phyloP scores from a whole-genome alignment of 2,888 invertebrate genomes.

The Caenorhabditis sulstoni region DNA sequence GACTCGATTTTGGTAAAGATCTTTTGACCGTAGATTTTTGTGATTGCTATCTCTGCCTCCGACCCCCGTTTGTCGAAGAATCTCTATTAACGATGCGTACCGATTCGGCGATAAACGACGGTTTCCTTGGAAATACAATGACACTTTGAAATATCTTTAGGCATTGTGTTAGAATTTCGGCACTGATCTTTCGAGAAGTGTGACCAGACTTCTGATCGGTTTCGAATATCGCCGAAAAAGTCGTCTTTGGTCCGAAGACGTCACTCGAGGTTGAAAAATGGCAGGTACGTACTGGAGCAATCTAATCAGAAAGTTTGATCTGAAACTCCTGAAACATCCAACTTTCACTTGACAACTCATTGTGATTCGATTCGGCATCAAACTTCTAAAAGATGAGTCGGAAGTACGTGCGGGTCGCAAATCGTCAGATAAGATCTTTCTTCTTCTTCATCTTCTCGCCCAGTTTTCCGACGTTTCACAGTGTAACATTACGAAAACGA shows the following conservation, averaged over 20 bases:
- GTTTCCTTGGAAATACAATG: conserved; percentile 11
- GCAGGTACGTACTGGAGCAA: too few species aligned
- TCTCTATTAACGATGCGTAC: not conserved
- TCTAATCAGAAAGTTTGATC: too few species aligned
- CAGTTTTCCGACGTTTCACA: not conserved
- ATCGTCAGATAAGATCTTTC: conserved; percentile 34
- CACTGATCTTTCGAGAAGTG: conserved; percentile 20
- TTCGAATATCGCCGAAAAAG: not conserved
- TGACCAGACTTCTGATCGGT: not conserved
- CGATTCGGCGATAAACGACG: not conserved
- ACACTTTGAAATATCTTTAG: too few species aligned
- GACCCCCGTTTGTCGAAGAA: conserved; percentile 29
- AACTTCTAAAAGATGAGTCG: conserved; percentile 35
- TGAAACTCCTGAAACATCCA: too few species aligned
- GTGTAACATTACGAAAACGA: conserved; percentile 39
- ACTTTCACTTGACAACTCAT: too few species aligned
- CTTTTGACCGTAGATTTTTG: conserved; percentile 45
- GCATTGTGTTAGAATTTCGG: conserved; percentile 7
- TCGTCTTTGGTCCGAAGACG: not conserved
- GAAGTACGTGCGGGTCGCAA: conserved; percentile 5
- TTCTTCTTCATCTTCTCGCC: not conserved
- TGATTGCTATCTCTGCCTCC: conserved; percentile 28
- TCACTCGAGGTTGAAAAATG: not conserved
- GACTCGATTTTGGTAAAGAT: conserved; percentile 47
- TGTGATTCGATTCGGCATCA: conserved; percentile 19